These are phyloP conservation scores for Cydia pomonella DNA, from an alignment of 1,140 invertebrate genomes.

Conservation along the genomic window DNA sequence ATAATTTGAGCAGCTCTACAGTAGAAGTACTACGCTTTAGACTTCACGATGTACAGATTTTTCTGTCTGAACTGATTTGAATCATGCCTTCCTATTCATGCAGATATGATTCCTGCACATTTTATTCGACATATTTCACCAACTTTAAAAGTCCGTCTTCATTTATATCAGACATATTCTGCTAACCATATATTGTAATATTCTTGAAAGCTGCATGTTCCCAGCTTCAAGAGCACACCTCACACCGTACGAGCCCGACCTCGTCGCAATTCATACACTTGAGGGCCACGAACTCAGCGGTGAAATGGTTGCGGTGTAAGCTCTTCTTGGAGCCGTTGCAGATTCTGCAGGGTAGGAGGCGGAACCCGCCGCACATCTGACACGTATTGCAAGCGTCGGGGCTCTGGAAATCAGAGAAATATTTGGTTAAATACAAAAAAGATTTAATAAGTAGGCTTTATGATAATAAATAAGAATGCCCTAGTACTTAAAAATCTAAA, in stretches of 20 bases:
- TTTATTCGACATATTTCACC: not conserved
- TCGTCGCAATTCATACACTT: constrained; percentile 98
- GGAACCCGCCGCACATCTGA: constrained; percentile 93
- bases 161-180: not conserved
- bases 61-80: not conserved
- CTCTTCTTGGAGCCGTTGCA: constrained; percentile 98
- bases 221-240: constrained; percentile 83
- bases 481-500: no score
- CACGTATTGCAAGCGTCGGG: constrained; percentile 89
- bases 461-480: no score
- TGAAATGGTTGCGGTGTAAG: constrained; percentile 95
- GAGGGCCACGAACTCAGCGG: constrained; percentile 95
- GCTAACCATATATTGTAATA: not conserved
- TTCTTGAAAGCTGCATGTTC: not conserved
- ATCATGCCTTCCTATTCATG: not conserved
- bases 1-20: not conserved
- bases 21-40: no score
- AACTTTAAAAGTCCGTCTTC: not conserved
- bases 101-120: not conserved
- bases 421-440: no score
- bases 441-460: no score
- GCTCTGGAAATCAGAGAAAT: constrained; percentile 84
- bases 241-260: constrained; percentile 94
- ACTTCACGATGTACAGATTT: not conserved
- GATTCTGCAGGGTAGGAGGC: constrained; percentile 92